phyloP scores from a whole-genome alignment of 2,888 invertebrate species.

The Orthonychiurus folsomi region DNA sequence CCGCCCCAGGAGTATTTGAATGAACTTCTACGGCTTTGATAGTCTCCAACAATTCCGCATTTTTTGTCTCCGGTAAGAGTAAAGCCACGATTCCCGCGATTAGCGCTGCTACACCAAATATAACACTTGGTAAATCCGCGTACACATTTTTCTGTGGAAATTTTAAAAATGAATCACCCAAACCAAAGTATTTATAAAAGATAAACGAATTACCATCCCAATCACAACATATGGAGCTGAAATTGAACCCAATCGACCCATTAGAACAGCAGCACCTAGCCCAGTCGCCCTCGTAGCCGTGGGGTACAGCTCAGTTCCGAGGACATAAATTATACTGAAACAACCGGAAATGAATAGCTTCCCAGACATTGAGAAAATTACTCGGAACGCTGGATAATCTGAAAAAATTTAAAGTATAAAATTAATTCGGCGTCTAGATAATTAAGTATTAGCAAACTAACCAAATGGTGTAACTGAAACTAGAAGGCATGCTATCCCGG shows the following conservation, averaged over 20 bases:
- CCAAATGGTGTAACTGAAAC: slow-evolving; percentile 1
- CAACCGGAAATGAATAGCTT: slow-evolving; percentile 34
- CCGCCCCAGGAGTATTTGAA: too few relatives aligned
- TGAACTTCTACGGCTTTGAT: neutral
- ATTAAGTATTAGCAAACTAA: slow-evolving; percentile 9
- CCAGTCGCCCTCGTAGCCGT: slow-evolving; percentile 35
- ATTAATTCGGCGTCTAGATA: too few relatives aligned
- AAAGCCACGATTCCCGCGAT: slow-evolving; percentile 23
- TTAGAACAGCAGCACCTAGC: slow-evolving; percentile 21
- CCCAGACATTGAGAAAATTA: slow-evolving; percentile 32
- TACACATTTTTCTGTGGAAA: slow-evolving; percentile 25
- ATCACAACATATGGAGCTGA: slow-evolving; percentile 35
- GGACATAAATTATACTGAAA: slow-evolving; percentile 33
- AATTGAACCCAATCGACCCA: slow-evolving; percentile 35
- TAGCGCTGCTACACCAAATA: slow-evolving; percentile 30
- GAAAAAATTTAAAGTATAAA: too few relatives aligned
- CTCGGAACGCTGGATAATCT: slow-evolving; percentile 13
- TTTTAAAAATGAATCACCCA: neutral
- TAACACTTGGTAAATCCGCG: slow-evolving; percentile 31
- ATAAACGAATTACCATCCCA: slow-evolving; percentile 34
- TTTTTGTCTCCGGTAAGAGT: slow-evolving; percentile 35
- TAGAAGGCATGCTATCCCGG: slow-evolving; percentile 10
- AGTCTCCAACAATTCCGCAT: slow-evolving; percentile 33
- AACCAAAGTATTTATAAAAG: too few relatives aligned
- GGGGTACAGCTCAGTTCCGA: slow-evolving; percentile 37